Evolutionary conservation across 1,140 invertebrate genomes (phyloP), one percentile per base, ranked within the genome.

Genomic region (Polyergus mexicanus): DNA sequence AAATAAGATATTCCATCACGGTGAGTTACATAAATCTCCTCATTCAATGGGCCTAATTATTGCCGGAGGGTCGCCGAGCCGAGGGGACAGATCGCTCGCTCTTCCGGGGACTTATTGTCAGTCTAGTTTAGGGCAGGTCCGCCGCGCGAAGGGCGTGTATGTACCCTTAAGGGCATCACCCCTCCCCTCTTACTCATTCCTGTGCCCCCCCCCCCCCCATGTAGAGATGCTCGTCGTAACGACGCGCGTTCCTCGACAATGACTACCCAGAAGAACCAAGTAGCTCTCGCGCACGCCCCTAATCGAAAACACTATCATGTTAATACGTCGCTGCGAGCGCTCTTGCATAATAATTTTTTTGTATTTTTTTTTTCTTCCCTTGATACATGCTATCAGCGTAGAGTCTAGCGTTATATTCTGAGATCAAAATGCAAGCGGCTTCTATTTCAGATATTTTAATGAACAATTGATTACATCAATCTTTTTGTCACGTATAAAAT

Each of bases 11-110:
- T 92, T 92, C 88, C 86, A 88, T 88, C 92, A 87, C 68, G 87
- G 83, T 89, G 88, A 91, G 87, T 92, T 91, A 92, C 91, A 92
- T 91, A 92, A 92, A 92, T 92, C 92, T 92, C 72, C 66, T 86
- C 66, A 86, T 88, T 90, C 90, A 92, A 92, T 91, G 86, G 92
- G 62, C 84, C 84, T 89, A 89, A 92, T 92, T 91, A 92, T 92
- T 87, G 72, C 62, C 85, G 32, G 41, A 77, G 77, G 68, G 84
- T 63, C 38, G 28, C 35, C 22, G 58, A 54, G 51, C 38, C 22
- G 63, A 38, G 22, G 41, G 66, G 51, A 68, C 62, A 44, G 56
- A 69, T 84, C 63, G 63, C 13, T 51, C 62, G 74, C 60, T 84
- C 78, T 85, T 92, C 81, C 85, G 90, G 85, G 69, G 38, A 71